Evolutionary conservation across 2,797 vertebrate species (phyloP).

Genomic region (Yasuhikotakia modesta): DNA sequence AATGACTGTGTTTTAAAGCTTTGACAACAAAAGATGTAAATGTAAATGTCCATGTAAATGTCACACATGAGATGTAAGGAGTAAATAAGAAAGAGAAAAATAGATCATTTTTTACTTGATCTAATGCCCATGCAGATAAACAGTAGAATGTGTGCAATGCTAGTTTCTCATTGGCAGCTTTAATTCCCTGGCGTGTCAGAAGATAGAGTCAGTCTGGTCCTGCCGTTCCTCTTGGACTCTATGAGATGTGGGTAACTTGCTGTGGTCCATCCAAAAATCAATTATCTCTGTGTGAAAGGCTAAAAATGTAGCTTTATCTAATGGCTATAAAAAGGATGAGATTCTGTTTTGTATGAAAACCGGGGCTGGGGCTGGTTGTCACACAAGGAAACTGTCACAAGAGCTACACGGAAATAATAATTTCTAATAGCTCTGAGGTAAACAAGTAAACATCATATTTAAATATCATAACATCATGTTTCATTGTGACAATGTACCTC

Average conservation of each 20-base stretch:
- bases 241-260: not conserved
- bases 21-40: constrained; percentile 10
- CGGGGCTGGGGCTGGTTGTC: not conserved
- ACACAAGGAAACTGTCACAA: not conserved
- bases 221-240: constrained; percentile 34
- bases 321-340: constrained; percentile 9
- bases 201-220: constrained; percentile 8
- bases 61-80: not conserved
- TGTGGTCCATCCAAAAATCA: constrained; percentile 41
- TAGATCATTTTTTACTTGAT: not conserved
- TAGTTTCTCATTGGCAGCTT: constrained; percentile 15
- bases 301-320: constrained; percentile 32
- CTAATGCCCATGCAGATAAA: not conserved
- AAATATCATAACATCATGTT: not conserved
- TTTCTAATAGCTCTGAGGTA: not conserved
- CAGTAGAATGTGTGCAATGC: not conserved
- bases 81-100: constrained; percentile 10
- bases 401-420: not conserved
- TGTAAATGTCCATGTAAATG: too few species aligned
- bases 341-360: not conserved
- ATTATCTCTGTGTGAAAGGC: constrained; percentile 49
- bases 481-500: not conserved
- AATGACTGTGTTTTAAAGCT: not conserved
- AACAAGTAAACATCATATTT: not conserved
- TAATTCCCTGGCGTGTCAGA: constrained; percentile 8